phyloP scores from a whole-genome alignment of 2,797 vertebrate species.

The Borostomias antarcticus region DNA sequence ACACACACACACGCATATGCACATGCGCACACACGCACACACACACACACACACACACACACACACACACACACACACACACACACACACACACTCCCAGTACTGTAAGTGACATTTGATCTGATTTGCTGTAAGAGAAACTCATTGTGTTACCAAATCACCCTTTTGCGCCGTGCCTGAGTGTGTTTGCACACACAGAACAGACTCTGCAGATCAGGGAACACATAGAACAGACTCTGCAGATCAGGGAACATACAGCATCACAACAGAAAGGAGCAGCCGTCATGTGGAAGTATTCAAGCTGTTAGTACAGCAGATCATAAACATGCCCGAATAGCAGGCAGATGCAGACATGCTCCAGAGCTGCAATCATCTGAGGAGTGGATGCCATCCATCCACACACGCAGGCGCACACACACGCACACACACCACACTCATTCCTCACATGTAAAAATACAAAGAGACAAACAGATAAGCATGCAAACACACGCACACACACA shows the following conservation, averaged over 20 bases:
- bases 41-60: slow-evolving; percentile 8
- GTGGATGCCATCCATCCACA: slow-evolving; percentile 29
- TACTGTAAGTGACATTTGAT: not conserved
- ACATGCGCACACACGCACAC: slow-evolving; percentile 5
- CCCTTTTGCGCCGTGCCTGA: slow-evolving; percentile 25
- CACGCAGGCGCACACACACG: slow-evolving; percentile 5
- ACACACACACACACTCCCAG: slow-evolving; percentile 26
- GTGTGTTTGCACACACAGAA: slow-evolving; percentile 47
- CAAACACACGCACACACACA: slow-evolving; percentile 13
- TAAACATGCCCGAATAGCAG: slow-evolving; percentile 78
- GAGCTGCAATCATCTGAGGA: slow-evolving; percentile 69
- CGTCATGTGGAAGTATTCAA: slow-evolving; percentile 75
- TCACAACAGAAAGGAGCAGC: slow-evolving; percentile 56
- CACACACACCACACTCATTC: slow-evolving; percentile 21
- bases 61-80: slow-evolving; percentile 19
- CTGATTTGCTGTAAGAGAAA: not conserved
- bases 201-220: slow-evolving; percentile 40
- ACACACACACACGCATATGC: slow-evolving; percentile 25
- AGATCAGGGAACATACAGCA: slow-evolving; percentile 41
- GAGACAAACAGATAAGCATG: not conserved
- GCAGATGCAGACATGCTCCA: slow-evolving; percentile 74
- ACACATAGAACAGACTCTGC: slow-evolving; percentile 35
- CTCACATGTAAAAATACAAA: no score
- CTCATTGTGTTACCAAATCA: slow-evolving; percentile 17
- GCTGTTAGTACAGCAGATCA: slow-evolving; percentile 72